Evolutionary conservation across 1,140 invertebrate genomes (phyloP).

Genomic region (Euwallacea similis): DNA sequence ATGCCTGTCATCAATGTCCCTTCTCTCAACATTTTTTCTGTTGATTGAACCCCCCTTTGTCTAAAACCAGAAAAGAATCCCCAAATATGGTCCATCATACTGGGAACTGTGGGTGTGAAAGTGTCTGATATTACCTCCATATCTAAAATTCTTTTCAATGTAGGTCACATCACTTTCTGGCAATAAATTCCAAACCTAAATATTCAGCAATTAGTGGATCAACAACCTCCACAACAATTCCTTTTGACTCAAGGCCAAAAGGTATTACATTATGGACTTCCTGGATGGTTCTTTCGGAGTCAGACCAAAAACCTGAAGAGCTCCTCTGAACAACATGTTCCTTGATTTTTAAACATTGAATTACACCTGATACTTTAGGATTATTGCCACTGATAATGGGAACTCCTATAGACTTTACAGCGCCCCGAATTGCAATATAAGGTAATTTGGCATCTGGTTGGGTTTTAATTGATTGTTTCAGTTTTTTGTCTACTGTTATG

Average conservation of each 20-base stretch:
- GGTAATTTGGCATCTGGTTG: slow-evolving; percentile 64
- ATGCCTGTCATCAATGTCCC: slow-evolving; percentile 75
- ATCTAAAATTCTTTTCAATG: slow-evolving; percentile 54
- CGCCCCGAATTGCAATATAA: slow-evolving; percentile 72
- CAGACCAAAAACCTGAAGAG: slow-evolving; percentile 77
- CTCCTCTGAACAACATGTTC: slow-evolving; percentile 76
- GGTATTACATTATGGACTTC: slow-evolving; percentile 73
- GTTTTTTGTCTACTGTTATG: slow-evolving; percentile 63
- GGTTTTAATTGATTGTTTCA: slow-evolving; percentile 62
- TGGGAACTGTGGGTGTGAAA: slow-evolving; percentile 71
- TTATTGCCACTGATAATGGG: slow-evolving; percentile 71
- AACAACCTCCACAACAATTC: slow-evolving; percentile 66
- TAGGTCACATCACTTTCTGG: background rate
- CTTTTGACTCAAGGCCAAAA: slow-evolving; percentile 68
- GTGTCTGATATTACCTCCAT: slow-evolving; percentile 75
- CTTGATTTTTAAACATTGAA: slow-evolving; percentile 71
- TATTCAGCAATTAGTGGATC: slow-evolving; percentile 73
- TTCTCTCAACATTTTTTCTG: slow-evolving; percentile 76
- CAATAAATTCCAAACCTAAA: slow-evolving; percentile 56
- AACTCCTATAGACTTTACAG: slow-evolving; percentile 71
- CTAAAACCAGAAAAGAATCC: slow-evolving; percentile 75
- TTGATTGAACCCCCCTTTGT: slow-evolving; percentile 75
- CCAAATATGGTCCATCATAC: slow-evolving; percentile 76
- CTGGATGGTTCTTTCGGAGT: slow-evolving; percentile 72
- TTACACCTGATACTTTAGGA: slow-evolving; percentile 68